Percentiles rank a stretch among this genome's conserved stretches.
phyloP scores from a whole-genome alignment of 1,140 invertebrate species.

The Drosophila ercepeae region DNA sequence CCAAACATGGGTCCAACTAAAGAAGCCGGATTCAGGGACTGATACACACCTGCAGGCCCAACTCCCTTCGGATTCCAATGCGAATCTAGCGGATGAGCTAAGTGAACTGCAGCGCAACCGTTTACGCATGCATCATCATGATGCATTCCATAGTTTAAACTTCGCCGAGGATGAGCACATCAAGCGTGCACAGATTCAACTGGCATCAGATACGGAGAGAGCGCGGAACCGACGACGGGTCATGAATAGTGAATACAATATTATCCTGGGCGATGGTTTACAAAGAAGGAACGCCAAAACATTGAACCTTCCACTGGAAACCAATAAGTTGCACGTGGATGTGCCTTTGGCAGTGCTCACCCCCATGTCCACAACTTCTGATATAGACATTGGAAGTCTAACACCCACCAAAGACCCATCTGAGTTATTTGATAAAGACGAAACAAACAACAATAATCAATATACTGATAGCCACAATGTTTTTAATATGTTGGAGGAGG shows the following conservation, averaged over 20 bases:
- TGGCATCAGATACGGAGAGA: slow-evolving; percentile 33
- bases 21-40: not conserved
- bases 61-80: slow-evolving; percentile 54
- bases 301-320: slow-evolving; percentile 30
- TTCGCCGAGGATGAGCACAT: slow-evolving; percentile 31
- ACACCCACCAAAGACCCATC: not conserved
- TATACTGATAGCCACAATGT: too few relatives aligned
- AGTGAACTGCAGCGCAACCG: slow-evolving; percentile 75
- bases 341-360: slow-evolving; percentile 8
- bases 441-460: slow-evolving; percentile 26
- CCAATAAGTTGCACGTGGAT: slow-evolving; percentile 30
- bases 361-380: slow-evolving; percentile 81
- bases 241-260: slow-evolving; percentile 59
- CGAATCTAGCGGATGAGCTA: slow-evolving; percentile 56
- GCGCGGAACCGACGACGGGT: slow-evolving; percentile 48
- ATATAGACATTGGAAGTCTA: slow-evolving; percentile 31
- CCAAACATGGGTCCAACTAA: slow-evolving; percentile 36
- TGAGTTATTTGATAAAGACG: slow-evolving; percentile 32
- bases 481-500: not conserved
- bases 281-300: not conserved
- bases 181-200: slow-evolving; percentile 10
- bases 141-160: slow-evolving; percentile 53
- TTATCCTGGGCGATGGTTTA: slow-evolving; percentile 7
- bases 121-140: slow-evolving; percentile 62
- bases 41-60: slow-evolving; percentile 14